These are phyloP conservation scores for Ametastegia equiseti DNA, from an alignment of 2,888 invertebrate species.

Conservation along the genomic window DNA sequence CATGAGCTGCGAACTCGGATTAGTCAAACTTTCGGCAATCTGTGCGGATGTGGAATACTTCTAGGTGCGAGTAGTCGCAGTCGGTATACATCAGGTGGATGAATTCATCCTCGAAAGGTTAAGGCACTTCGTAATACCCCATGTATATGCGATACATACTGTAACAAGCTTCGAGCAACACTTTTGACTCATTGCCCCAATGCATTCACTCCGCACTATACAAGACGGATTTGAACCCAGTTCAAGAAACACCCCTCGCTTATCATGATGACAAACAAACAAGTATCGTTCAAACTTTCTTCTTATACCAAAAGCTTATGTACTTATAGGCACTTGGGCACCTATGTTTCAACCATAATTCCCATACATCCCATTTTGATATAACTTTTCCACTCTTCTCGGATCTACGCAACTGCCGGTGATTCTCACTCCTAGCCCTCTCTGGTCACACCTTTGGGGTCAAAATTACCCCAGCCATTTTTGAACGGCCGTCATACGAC, in stretches of 20 bases:
- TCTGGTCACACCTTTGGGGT: no score
- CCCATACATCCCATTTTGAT: not conserved
- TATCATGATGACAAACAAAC: not conserved
- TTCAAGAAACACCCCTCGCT: not conserved
- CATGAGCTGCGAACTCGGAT: not conserved
- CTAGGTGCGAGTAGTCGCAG: no score
- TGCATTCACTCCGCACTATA: not conserved
- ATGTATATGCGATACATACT: not conserved
- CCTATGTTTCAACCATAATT: no score
- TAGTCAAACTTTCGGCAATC: conserved; percentile 11
- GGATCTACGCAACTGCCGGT: no score
- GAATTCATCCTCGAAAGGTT: not conserved
- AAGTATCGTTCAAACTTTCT: not conserved
- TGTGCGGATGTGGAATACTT: not conserved
- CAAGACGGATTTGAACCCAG: not conserved
- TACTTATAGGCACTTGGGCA: no score
- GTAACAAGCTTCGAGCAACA: conserved; percentile 2
- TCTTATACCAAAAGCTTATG: not conserved
- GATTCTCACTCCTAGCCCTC: no score
- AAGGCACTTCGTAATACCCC: not conserved
- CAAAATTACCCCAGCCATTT: no score
- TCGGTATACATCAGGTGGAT: not conserved
- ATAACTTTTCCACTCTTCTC: not conserved
- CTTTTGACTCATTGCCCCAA: conserved; percentile 2
- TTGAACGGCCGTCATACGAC: no score